A percentile compares a stretch with the other conserved stretches of the same genome.
phyloP scores from a whole-genome alignment of 2,113 vertebrate species.

The Nicator chloris region DNA sequence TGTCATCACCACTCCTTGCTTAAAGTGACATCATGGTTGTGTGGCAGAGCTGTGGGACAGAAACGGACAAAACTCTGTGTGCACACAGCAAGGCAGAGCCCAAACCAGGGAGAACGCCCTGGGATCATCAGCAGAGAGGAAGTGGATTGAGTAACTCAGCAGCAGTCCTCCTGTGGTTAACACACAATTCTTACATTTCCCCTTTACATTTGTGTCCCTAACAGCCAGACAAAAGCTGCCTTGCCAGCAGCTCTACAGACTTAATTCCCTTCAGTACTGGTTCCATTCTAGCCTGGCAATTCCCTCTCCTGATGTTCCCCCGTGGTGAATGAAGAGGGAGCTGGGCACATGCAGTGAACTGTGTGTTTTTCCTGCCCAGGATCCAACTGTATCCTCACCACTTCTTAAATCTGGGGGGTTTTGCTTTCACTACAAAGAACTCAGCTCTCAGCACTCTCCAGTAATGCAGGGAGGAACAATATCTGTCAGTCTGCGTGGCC shows the following conservation, averaged over 20 bases:
- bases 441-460: not conserved
- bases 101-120: not conserved
- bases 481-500: not conserved
- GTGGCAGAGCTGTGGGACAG: not conserved
- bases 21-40: not conserved
- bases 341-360: not conserved
- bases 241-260: not conserved
- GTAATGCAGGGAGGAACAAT: not conserved
- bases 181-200: not conserved
- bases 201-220: not conserved
- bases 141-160: not conserved
- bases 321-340: not conserved
- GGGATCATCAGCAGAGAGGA: not conserved
- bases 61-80: accelerated
- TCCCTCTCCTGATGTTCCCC: not conserved
- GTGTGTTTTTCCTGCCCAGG: not conserved
- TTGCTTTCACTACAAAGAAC: not conserved
- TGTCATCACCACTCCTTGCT: accelerated
- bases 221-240: not conserved
- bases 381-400: not conserved
- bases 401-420: not conserved
- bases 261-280: not conserved
- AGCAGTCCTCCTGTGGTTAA: not conserved
- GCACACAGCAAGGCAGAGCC: not conserved
- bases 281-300: not conserved